Evolutionary conservation across 2,113 vertebrate species (phyloP), one percentile per base, ranked within the genome.

Genomic region (Orycteropus afer): DNA sequence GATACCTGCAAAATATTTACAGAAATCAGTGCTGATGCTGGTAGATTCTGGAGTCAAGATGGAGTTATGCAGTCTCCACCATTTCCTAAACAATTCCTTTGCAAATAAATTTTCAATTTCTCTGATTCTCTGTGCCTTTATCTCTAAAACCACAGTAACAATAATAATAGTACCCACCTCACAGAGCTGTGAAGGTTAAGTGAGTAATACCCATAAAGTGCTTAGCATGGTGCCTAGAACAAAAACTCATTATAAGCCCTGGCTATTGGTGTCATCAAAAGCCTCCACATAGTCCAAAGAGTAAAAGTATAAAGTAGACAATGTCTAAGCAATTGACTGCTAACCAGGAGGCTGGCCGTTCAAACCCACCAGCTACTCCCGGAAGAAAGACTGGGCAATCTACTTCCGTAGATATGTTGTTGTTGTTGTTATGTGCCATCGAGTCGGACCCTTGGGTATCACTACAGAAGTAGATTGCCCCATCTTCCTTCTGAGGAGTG

Each of bases 51-150:
- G 45, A 11, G 23, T 34, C n/a, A 79, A 67, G 14, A 29, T 22
- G 1, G 15, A 9, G 23, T 4, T 20, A 1, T 25, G 14, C 2
- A 27, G 55, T 3, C 17, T 11, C 45, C 17, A 32, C 20, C 7
- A 32, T 11, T 3, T 47, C 57, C 47, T 4, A 32, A 42, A 57
- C 37, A 47, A 42, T 23, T 57, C 55, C 34, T 17, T 6, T 45
- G 45, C 15, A 53, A 69, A 53, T 25, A 45, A n/a, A 14, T 17
- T 6, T 2, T 22, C 29, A 1, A 34, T 34, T n/a, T 37, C n/a
- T 37, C 12, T 22, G 37, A 45, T 15, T 80, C 83, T 82, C 22
- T 5, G 11, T 8, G 37, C n/a, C n/a, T 27, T 65, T 25, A 27
- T 6, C 22, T 42, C 37, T 8, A 77, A 17, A 88, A 10, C 12